Evolutionary conservation across 2,797 vertebrate species (phyloP), one percentile per base, ranked within the genome.

Genomic region (Sebastes steindachneri): DNA sequence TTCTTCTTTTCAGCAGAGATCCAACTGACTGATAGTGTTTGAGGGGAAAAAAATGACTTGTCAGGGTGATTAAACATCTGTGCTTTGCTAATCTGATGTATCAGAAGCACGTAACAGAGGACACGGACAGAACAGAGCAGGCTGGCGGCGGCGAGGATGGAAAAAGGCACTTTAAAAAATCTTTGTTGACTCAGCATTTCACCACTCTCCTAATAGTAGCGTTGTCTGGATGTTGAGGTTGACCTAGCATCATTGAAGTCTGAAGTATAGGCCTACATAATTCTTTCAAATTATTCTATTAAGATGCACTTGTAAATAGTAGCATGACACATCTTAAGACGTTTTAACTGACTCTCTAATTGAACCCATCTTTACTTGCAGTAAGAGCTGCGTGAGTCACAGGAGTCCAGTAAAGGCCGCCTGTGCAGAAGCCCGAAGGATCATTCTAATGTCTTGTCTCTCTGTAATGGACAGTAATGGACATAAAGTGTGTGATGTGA

Each of bases 401-500:
- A 75, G 58, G 23, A 54, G 66, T 89, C 82, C 82, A 84, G 86
- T 79, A 83, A 92, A 83, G 37, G 51, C 64, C 64, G 51, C 59
- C 64, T 21, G 41, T 48, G 53, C 23, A 72, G 19, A 8, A 76
- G 55, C 80, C 69, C 37, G 29, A 26, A 28, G 26, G 54, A 31
- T 68, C 23, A 35, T 68, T 81, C 41, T 68, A 28, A 57, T 69
- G 71, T 84, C 59, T 53, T 70, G 28, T 68, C 58, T 77, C 3
- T 21, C 54, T 83, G 21, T 91, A 90, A 93, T 90, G 79, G 82
- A 77, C 84, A 63, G 10, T 85, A 86, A 28, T 90, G 78, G 82
- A 81, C 69, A 77, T 37, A 48, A 66, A 80, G 68, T 80, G 26
- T 64, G 41, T 75, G 59, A 80, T 75, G 64, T 28, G 57, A 80